Conservation (phyloP, 2,113 vertebrate genomes). For the Saiga tatarica region DNA sequence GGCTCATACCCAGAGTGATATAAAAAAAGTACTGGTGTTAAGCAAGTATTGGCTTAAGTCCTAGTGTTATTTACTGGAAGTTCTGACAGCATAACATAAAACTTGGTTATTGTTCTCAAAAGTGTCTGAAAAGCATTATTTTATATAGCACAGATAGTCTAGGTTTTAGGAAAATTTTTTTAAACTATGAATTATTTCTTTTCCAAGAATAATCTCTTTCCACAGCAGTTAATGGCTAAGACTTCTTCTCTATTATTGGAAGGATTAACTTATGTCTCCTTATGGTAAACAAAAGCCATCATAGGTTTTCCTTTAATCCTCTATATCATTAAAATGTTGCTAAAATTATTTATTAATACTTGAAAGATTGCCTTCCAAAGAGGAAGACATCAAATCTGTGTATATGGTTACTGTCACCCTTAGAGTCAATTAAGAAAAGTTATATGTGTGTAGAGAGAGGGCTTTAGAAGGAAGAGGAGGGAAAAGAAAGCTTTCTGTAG, state of each 20-base stretch:
- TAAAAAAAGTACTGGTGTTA: neutral
- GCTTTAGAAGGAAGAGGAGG: neutral
- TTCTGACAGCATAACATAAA: neutral
- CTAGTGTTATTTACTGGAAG: slow-evolving; percentile 15
- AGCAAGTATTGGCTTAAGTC: neutral
- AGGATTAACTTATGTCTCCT: neutral
- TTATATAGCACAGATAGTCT: neutral
- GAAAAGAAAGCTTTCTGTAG: neutral
- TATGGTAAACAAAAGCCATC: neutral
- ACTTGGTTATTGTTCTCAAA: neutral
- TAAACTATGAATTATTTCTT: neutral
- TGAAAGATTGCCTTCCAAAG: neutral
- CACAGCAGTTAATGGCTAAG: neutral
- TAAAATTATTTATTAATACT: slow-evolving; percentile 6
- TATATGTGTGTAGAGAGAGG: neutral
- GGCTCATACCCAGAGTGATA: neutral
- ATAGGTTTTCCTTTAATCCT: neutral
- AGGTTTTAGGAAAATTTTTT: neutral
- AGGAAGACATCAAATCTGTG: neutral
- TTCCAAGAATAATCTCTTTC: neutral
- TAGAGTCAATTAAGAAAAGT: neutral
- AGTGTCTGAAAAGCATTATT: neutral
- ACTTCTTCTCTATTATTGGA: neutral
- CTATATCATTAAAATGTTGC: slow-evolving; percentile 9
- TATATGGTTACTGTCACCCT: neutral